Percentiles rank a stretch among this genome's conserved stretches.
Conservation (phyloP, 2,113 vertebrate genomes). For the Struthidea cinerea region DNA sequence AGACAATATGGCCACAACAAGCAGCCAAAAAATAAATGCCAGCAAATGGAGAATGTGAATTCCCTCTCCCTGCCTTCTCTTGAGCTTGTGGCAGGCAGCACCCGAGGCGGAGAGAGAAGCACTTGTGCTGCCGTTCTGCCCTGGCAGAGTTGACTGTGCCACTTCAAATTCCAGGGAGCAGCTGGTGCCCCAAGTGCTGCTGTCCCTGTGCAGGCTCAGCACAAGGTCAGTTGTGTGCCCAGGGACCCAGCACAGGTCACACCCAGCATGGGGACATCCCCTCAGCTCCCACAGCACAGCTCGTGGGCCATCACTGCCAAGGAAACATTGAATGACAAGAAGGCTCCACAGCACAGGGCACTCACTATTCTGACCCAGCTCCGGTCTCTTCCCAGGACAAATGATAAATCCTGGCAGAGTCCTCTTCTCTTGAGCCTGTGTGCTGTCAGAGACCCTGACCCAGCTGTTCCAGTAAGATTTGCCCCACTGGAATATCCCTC, state of each 20-base stretch:
- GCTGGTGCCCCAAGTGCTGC: background rate
- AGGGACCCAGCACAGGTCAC: background rate
- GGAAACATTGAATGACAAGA: accelerated
- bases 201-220: background rate
- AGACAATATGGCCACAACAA: background rate
- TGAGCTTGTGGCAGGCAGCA: background rate
- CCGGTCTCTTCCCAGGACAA: background rate
- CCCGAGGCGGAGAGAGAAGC: background rate
- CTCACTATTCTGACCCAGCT: background rate
- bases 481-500: background rate
- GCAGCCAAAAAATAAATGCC: background rate
- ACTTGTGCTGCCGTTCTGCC: background rate
- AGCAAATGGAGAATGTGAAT: background rate
- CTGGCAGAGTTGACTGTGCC: background rate
- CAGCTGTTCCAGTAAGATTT: background rate
- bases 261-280: background rate
- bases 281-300: background rate
- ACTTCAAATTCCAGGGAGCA: background rate
- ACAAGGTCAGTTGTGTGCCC: background rate
- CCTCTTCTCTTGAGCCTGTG: background rate
- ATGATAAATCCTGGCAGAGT: background rate
- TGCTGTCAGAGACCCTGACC: background rate
- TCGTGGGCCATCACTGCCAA: accelerated
- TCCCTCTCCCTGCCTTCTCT: background rate
- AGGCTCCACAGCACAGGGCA: background rate